Percentiles rank a stretch among this genome's conserved stretches.
phyloP scores from a whole-genome alignment of 2,888 invertebrate genomes.

The Nemotelus pantherinus region DNA sequence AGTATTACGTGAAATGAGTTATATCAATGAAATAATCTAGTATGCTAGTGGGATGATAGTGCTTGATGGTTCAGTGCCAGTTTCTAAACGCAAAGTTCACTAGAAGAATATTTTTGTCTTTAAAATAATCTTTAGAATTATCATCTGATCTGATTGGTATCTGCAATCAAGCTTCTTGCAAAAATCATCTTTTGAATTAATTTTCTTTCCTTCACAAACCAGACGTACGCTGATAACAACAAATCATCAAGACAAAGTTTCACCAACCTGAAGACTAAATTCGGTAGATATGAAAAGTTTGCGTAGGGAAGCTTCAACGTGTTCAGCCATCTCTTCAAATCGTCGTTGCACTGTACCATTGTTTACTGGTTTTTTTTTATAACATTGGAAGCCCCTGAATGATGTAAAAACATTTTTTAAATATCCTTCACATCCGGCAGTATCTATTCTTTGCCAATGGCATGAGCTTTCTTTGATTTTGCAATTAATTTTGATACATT shows the following conservation, averaged over 20 bases:
- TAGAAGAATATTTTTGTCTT: background rate
- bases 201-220: background rate
- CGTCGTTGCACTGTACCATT: background rate
- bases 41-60: too few species aligned
- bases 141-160: background rate
- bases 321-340: background rate
- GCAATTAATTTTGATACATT: too few species aligned
- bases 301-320: background rate
- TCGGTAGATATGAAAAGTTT: background rate
- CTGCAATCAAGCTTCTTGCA: background rate
- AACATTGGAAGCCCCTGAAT: background rate
- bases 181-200: background rate
- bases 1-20: too few species aligned
- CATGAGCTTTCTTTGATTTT: too few species aligned
- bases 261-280: background rate
- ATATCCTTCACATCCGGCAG: background rate
- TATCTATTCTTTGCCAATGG: background rate
- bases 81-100: background rate
- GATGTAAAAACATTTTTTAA: background rate
- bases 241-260: background rate
- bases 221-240: background rate
- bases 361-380: background rate
- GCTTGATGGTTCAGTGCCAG: too few species aligned
- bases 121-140: background rate
- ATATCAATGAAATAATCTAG: too few species aligned